These are phyloP conservation scores for Leptonema lineaticorne DNA, from an alignment of 1,140 invertebrate genomes.

Conservation along the genomic window DNA sequence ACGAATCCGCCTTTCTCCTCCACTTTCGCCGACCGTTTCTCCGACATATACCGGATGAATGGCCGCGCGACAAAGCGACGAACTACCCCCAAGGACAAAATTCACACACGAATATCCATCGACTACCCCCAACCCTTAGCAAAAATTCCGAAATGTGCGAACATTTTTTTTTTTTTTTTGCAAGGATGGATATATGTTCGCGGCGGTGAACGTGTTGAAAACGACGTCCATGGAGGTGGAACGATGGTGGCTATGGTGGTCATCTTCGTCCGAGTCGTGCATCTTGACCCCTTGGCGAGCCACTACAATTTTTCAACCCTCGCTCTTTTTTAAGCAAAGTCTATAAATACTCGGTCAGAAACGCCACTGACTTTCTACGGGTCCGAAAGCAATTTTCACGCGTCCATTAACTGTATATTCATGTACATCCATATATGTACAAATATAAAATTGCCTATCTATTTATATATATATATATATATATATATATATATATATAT, in stretches of 20 bases:
- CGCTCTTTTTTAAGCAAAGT: conserved; percentile 6
- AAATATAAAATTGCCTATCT: no score
- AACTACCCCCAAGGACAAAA: neutral
- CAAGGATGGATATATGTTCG: no score
- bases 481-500: no score
- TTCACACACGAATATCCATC: neutral
- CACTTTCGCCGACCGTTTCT: neutral
- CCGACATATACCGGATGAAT: neutral
- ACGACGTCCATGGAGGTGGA: no score
- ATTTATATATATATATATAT: no score
- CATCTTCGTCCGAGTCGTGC: no score
- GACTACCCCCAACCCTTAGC: neutral
- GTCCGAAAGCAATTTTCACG: neutral
- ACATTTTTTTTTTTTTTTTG: no score
- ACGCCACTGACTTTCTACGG: neutral
- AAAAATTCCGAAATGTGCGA: no score
- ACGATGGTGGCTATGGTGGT: no score
- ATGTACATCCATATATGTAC: no score
- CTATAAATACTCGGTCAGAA: neutral
- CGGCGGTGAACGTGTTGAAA: no score
- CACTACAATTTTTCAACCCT: conserved; percentile 5
- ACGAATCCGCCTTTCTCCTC: neutral
- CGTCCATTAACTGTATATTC: conserved; percentile 10
- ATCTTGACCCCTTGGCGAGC: neutral
- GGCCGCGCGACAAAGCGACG: neutral